phyloP scores from a whole-genome alignment of 2,888 invertebrate species.

The Nysson spinosus region DNA sequence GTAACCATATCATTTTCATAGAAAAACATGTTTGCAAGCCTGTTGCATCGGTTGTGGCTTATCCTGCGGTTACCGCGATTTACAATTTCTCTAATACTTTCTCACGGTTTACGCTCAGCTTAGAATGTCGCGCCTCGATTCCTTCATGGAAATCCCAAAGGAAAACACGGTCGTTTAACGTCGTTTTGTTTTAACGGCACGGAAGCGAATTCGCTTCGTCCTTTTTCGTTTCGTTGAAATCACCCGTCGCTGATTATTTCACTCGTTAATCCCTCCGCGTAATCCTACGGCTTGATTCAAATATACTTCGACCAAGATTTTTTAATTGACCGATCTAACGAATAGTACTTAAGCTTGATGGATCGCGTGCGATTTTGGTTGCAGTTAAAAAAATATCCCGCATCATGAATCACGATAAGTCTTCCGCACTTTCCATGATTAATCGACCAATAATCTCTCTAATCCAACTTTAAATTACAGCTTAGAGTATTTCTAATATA shows the following conservation, averaged over 20 bases:
- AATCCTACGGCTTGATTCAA: slow-evolving; percentile 21
- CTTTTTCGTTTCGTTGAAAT: slow-evolving; percentile 11
- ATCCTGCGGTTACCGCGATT: slow-evolving; percentile 18
- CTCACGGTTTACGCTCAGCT: slow-evolving; percentile 2
- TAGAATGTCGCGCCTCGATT: neutral
- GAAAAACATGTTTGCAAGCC: neutral
- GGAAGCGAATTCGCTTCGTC: slow-evolving; percentile 2
- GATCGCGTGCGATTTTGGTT: slow-evolving; percentile 31
- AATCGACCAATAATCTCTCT: slow-evolving; percentile 16
- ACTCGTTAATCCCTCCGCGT: slow-evolving; percentile 19
- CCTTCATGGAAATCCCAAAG: slow-evolving; percentile 21
- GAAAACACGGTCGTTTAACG: slow-evolving; percentile 11
- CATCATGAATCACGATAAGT: slow-evolving; percentile 42
- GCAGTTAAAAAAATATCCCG: no score
- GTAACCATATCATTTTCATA: no score
- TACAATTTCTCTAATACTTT: slow-evolving; percentile 22
- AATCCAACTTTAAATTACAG: no score
- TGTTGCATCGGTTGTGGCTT: neutral
- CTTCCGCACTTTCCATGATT: slow-evolving; percentile 15
- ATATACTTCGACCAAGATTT: no score
- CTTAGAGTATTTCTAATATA: no score
- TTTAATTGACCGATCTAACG: no score
- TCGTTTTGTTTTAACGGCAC: slow-evolving; percentile 1
- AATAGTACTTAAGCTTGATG: slow-evolving; percentile 32
- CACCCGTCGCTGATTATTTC: slow-evolving; percentile 23